These are phyloP conservation scores for Coilia nasus DNA, from an alignment of 2,797 vertebrate species.

Conservation along the genomic window DNA sequence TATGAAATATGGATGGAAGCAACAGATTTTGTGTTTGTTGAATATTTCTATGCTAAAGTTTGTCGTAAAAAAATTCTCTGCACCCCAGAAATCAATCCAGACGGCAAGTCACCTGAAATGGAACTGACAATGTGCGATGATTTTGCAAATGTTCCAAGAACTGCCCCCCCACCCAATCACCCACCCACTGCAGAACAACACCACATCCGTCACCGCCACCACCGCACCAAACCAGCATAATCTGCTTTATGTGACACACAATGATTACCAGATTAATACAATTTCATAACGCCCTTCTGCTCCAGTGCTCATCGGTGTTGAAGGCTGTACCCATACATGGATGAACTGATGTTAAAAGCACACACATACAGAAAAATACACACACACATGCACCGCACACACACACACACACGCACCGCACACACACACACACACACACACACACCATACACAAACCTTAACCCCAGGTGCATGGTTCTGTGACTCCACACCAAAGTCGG, in stretches of 20 bases:
- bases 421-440: background rate
- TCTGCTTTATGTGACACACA: background rate
- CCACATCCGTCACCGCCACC: no score
- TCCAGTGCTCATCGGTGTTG: slow-evolving; percentile 50
- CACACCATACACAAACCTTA: background rate
- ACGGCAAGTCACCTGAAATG: background rate
- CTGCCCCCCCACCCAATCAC: background rate
- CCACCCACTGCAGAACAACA: no score
- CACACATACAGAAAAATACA: background rate
- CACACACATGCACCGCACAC: no score
- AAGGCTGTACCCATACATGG: slow-evolving; percentile 3
- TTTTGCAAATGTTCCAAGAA: background rate
- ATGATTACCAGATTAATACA: background rate
- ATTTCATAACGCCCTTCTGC: slow-evolving; percentile 31
- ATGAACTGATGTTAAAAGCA: background rate
- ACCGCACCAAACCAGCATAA: background rate
- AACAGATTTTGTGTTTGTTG: background rate
- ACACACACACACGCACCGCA: no score
- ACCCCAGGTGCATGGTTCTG: background rate
- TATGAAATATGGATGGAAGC: background rate
- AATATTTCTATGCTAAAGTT: background rate
- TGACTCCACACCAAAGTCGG: background rate
- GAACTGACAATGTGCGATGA: background rate
- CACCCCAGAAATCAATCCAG: background rate
- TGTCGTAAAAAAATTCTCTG: background rate